Evolutionary conservation across 2,113 vertebrate genomes (phyloP), one percentile per base, ranked within the genome.

Genomic region (Daubentonia madagascariensis): DNA sequence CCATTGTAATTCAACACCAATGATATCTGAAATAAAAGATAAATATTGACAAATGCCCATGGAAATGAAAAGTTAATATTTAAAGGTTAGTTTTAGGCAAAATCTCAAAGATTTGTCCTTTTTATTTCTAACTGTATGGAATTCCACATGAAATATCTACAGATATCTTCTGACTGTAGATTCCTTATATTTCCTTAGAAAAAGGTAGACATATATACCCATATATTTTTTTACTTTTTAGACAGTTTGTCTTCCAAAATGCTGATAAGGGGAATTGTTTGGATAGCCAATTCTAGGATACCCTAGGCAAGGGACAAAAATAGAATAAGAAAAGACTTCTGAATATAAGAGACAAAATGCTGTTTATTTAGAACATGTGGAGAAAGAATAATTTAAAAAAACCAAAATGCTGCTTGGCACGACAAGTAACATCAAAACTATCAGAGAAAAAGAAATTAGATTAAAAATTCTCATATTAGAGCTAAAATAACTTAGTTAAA

Each of bases 1-100:
- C 14, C 25, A 65, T 54, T 87, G 20, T 70, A 78, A 84, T 87
- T 84, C 13, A 85, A 37, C 57, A 67, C 9, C 32, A 40, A 43
- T 88, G 25, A 12, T 85, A 20, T 52, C 59, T 78, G 45, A 86
- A 12, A 83, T 57, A 28, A 76, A 90, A 73, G 18, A 35, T 63
- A 54, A 67, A 59, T 76, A 43, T 23, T 88, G 50, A 94, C 25
- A 94, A 75, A 76, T 70, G 6, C 8, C 13, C 23, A 37, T 35
- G 37, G 37, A 94, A 95, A 65, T 84, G 50, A 81, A 40, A 95
- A 67, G 20, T 79, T 68, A 88, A 91, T 93, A 17, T 17, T 73
- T 63, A 88, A 91, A 95, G 22, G 13, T 68, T 75, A 93, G 35
- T 78, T 89, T 94, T 94, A 78, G 79, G 25, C 12, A 81, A 91